These are phyloP conservation scores for Psix sp. DNA, from an alignment of 1,140 invertebrate genomes.

Conservation along the genomic window DNA sequence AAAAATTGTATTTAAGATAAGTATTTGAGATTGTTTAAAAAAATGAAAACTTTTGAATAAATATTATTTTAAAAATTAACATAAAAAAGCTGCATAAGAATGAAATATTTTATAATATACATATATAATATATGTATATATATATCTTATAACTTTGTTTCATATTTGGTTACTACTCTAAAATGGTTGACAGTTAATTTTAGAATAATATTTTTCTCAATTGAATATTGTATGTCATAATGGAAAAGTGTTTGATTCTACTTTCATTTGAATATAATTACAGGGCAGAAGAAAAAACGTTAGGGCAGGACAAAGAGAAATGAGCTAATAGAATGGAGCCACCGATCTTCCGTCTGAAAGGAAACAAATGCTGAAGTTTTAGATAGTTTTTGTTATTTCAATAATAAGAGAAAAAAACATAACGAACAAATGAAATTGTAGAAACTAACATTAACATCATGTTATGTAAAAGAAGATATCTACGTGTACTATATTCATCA, in stretches of 20 bases:
- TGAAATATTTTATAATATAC: no score
- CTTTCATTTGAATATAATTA: slow-evolving; percentile 52
- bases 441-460: no score
- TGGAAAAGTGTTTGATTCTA: slow-evolving; percentile 25
- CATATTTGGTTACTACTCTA: no score
- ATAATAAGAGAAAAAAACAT: slow-evolving; percentile 20
- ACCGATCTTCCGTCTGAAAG: slow-evolving; percentile 50
- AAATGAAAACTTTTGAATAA: background rate
- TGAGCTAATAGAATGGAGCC: slow-evolving; percentile 19
- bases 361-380: slow-evolving; percentile 39
- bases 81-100: no score
- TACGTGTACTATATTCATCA: slow-evolving; percentile 31
- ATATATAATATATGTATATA: no score
- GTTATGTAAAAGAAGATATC: slow-evolving; percentile 38
- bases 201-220: no score
- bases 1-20: slow-evolving; percentile 16
- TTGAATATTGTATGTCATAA: slow-evolving; percentile 11
- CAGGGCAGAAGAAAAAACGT: slow-evolving; percentile 53
- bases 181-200: no score
- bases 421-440: slow-evolving; percentile 21
- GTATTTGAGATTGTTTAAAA: slow-evolving; percentile 31
- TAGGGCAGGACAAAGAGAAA: slow-evolving; percentile 40
- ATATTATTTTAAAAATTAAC: no score
- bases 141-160: no score
- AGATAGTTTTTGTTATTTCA: slow-evolving; percentile 17